Evolutionary conservation across 2,888 invertebrate species (phyloP).

Genomic region (Thera britannica): DNA sequence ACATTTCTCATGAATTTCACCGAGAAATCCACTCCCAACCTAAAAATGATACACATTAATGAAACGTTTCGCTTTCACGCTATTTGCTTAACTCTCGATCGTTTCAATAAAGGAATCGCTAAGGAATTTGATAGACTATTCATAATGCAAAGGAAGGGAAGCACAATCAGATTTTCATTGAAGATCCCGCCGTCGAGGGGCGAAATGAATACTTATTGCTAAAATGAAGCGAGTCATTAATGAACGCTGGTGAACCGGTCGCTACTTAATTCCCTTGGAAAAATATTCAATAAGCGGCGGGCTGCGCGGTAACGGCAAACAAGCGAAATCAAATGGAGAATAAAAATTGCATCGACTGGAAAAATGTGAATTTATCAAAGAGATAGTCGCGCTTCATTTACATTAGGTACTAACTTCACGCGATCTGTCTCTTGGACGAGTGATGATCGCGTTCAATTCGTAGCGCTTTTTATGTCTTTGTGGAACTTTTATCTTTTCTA

Average conservation of each 20-base stretch:
- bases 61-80: slow-evolving; percentile 56
- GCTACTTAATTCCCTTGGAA: slow-evolving; percentile 75
- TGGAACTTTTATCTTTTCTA: slow-evolving; percentile 28
- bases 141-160: slow-evolving; percentile 77
- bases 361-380: slow-evolving; percentile 50
- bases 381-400: slow-evolving; percentile 33
- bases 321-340: slow-evolving; percentile 58
- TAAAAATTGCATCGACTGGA: slow-evolving; percentile 62
- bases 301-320: slow-evolving; percentile 59
- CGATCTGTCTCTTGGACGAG: slow-evolving; percentile 39
- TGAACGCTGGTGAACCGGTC: slow-evolving; percentile 71
- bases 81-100: slow-evolving; percentile 67
- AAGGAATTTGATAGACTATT: slow-evolving; percentile 71
- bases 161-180: slow-evolving; percentile 81
- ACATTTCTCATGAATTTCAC: slow-evolving; percentile 52
- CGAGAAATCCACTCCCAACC: slow-evolving; percentile 44
- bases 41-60: slow-evolving; percentile 61
- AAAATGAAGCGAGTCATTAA: slow-evolving; percentile 78
- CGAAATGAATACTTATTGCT: slow-evolving; percentile 83
- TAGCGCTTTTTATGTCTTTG: slow-evolving; percentile 32
- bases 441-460: slow-evolving; percentile 41
- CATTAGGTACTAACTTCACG: slow-evolving; percentile 34
- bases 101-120: slow-evolving; percentile 67
- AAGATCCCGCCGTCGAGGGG: slow-evolving; percentile 55
- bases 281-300: slow-evolving; percentile 78